Evolutionary conservation across 2,113 vertebrate species (phyloP).

Genomic region (Rhinoderma darwinii): DNA sequence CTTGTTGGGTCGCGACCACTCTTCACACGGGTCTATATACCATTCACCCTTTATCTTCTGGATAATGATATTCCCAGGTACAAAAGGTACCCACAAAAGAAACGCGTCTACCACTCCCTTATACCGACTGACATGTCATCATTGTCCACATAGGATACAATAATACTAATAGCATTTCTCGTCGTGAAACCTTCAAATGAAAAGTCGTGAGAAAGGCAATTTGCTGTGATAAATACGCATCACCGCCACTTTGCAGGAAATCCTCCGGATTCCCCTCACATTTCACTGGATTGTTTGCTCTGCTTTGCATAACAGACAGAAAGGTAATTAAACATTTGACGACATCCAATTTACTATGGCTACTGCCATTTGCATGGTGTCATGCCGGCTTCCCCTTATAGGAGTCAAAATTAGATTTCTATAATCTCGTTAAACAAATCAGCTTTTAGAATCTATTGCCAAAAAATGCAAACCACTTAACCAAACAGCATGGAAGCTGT

Average conservation of each 20-base stretch:
- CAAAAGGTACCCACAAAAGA: neutral
- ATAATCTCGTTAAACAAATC: conserved; percentile 58
- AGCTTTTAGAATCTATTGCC: conserved; percentile 46
- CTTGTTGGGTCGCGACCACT: too few relatives aligned
- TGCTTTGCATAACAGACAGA: conserved; percentile 55
- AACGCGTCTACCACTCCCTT: neutral
- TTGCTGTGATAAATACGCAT: conserved; percentile 40
- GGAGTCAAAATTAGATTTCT: conserved; percentile 54
- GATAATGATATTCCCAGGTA: neutral
- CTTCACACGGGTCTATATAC: too few relatives aligned
- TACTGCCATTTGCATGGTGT: conserved; percentile 56
- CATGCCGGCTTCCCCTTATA: conserved; percentile 43
- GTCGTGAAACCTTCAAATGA: neutral
- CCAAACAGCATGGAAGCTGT: conserved; percentile 33
- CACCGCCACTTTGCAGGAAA: neutral
- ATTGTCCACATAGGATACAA: neutral
- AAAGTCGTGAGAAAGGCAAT: neutral
- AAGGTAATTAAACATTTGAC: conserved; percentile 54
- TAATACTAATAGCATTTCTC: neutral
- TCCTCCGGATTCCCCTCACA: conserved; percentile 3
- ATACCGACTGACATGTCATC: neutral
- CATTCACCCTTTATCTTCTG: too few relatives aligned
- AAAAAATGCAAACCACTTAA: conserved; percentile 55
- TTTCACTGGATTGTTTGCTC: conserved; percentile 41
- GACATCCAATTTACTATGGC: conserved; percentile 55